Percentiles rank a stretch among this genome's conserved stretches.
These are phyloP conservation scores for Diachasma alloeum DNA, from an alignment of 1,140 invertebrate genomes.

Conservation along the genomic window DNA sequence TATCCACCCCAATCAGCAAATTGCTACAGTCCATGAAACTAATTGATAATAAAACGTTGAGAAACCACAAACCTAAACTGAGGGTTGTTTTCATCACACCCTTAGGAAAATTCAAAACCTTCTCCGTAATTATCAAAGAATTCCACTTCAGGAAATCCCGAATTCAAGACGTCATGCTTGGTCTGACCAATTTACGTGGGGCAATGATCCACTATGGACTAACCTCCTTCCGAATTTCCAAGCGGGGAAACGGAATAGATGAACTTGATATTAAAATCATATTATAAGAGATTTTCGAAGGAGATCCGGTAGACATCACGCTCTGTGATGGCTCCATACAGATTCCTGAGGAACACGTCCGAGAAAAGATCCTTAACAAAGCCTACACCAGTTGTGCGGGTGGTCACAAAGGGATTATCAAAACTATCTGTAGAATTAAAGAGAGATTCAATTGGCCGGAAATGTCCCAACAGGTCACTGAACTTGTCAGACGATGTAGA, in stretches of 20 bases:
- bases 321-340: slow-evolving; percentile 2
- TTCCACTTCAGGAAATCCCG: not conserved
- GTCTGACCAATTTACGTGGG: not conserved
- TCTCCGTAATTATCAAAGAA: not conserved
- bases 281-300: not conserved
- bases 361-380: slow-evolving; percentile 15
- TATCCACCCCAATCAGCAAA: no score
- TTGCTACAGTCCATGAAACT: no score
- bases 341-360: not conserved
- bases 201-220: not conserved
- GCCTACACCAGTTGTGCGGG: slow-evolving; percentile 4
- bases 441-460: slow-evolving; percentile 5
- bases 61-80: no score
- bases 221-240: not conserved
- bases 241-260: not conserved
- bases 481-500: not conserved
- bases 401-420: slow-evolving; percentile 20
- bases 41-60: no score
- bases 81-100: no score
- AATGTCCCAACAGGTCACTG: not conserved
- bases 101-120: not conserved
- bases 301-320: not conserved
- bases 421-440: not conserved
- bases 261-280: not conserved
- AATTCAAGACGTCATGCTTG: not conserved